phyloP scores from a whole-genome alignment of 2,113 vertebrate species.

The Mustela lutreola region DNA sequence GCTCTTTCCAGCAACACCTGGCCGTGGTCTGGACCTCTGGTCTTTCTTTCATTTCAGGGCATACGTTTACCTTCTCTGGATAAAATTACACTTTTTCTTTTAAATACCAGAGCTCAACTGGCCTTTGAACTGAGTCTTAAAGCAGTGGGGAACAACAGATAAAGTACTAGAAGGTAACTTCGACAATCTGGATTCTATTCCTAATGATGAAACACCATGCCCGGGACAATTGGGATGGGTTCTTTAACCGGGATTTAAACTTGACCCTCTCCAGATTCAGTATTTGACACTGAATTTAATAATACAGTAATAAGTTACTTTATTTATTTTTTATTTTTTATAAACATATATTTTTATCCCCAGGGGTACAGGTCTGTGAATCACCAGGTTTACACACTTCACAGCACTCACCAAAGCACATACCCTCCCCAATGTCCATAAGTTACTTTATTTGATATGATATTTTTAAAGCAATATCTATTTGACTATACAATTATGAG shows the following conservation, averaged over 20 bases:
- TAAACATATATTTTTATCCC: too few species aligned
- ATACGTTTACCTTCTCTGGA: slow-evolving; percentile 79
- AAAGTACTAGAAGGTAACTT: slow-evolving; percentile 72
- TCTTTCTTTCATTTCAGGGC: slow-evolving; percentile 76
- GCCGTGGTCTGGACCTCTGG: slow-evolving; percentile 64
- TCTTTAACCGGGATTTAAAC: slow-evolving; percentile 65
- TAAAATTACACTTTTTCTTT: slow-evolving; percentile 83
- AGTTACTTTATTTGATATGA: slow-evolving; percentile 28
- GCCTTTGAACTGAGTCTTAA: slow-evolving; percentile 83
- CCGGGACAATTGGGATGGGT: slow-evolving; percentile 42
- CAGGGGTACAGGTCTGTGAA: too few species aligned
- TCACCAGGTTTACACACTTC: too few species aligned
- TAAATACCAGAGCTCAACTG: slow-evolving; percentile 76
- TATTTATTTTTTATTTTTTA: not conserved
- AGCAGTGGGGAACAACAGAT: slow-evolving; percentile 79
- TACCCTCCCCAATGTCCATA: not conserved
- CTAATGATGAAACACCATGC: slow-evolving; percentile 51
- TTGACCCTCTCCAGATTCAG: not conserved
- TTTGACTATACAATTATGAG: slow-evolving; percentile 16
- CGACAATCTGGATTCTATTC: slow-evolving; percentile 78
- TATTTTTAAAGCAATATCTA: slow-evolving; percentile 13
- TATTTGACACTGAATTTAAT: slow-evolving; percentile 49
- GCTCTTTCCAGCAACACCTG: slow-evolving; percentile 78
- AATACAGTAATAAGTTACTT: slow-evolving; percentile 44
- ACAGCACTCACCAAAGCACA: too few species aligned